These are phyloP conservation scores for Agrotis ipsilon DNA, from an alignment of 2,888 invertebrate genomes.

Conservation along the genomic window DNA sequence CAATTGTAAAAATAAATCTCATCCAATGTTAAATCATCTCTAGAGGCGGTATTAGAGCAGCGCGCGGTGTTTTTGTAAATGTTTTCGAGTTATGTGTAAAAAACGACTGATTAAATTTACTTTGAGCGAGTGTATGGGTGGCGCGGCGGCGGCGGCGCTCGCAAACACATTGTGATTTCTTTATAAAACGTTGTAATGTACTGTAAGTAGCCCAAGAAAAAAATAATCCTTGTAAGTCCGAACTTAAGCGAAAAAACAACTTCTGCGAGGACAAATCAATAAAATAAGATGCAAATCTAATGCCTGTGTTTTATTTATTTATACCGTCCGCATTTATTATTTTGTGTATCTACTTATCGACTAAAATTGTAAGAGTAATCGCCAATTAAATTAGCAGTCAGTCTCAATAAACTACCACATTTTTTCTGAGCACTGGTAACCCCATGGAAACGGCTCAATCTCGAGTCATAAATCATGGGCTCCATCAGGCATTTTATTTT, in stretches of 20 bases:
- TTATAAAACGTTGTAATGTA: conserved; percentile 88
- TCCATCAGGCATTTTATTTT: too few relatives aligned
- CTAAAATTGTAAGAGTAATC: conserved; percentile 5
- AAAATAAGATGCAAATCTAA: conserved; percentile 89
- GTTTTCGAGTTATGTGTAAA: conserved; percentile 83
- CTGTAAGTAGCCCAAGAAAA: conserved; percentile 90
- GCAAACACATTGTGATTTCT: conserved; percentile 89
- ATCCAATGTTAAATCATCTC: conserved; percentile 14
- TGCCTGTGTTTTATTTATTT: conserved; percentile 84
- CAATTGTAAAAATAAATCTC: conserved; percentile 39
- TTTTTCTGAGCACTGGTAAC: not conserved
- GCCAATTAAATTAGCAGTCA: not conserved
- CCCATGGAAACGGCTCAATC: not conserved
- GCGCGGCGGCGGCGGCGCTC: conserved; percentile 75
- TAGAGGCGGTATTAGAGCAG: conserved; percentile 45
- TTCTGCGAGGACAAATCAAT: conserved; percentile 90
- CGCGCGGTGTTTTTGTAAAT: conserved; percentile 72
- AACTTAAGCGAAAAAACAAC: conserved; percentile 84
- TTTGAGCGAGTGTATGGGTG: conserved; percentile 73
- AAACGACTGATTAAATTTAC: conserved; percentile 88
- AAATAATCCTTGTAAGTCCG: conserved; percentile 89
- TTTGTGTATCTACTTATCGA: not conserved
- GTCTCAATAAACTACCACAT: conserved; percentile 2
- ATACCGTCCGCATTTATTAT: conserved; percentile 2
- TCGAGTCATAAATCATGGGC: too few relatives aligned